Conservation (phyloP, 2,113 vertebrate species). For the Lonchura striata region DNA sequence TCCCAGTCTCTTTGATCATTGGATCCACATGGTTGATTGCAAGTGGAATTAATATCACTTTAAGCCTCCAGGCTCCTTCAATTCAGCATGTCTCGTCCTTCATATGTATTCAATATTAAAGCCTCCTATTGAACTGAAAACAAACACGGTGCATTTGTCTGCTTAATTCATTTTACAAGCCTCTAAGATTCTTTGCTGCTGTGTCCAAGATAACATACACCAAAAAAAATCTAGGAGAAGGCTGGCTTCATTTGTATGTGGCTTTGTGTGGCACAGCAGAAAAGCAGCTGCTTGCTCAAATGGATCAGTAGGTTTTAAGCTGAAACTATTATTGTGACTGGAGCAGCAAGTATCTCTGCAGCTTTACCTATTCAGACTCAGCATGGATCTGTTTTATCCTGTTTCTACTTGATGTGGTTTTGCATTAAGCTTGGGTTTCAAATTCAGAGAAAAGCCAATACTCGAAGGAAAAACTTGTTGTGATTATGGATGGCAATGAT, state of each 20-base stretch:
- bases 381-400: neutral
- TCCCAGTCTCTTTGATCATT: conserved; percentile 57
- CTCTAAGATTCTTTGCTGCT: conserved; percentile 3
- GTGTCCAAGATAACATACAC: neutral
- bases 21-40: conserved; percentile 50
- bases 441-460: conserved; percentile 13
- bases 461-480: neutral
- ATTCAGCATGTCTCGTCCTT: conserved; percentile 37
- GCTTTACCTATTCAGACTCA: neutral
- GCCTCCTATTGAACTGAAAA: conserved; percentile 37
- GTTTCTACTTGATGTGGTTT: conserved; percentile 50
- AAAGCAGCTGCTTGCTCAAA: conserved; percentile 9
- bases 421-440: conserved; percentile 34
- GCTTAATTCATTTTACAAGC: conserved; percentile 46
- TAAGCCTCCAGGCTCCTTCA: conserved; percentile 34
- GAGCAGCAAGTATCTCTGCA: neutral
- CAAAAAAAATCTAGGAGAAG: neutral
- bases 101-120: conserved; percentile 56
- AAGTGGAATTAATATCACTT: conserved; percentile 61
- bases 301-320: neutral
- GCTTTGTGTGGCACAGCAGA: neutral
- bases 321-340: conserved; percentile 3
- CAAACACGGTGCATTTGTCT: conserved; percentile 43
- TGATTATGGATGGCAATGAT: neutral
- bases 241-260: neutral